Base-by-base conservation (phyloP, 1,140 invertebrate species). In the Drosophila varians region DNA sequence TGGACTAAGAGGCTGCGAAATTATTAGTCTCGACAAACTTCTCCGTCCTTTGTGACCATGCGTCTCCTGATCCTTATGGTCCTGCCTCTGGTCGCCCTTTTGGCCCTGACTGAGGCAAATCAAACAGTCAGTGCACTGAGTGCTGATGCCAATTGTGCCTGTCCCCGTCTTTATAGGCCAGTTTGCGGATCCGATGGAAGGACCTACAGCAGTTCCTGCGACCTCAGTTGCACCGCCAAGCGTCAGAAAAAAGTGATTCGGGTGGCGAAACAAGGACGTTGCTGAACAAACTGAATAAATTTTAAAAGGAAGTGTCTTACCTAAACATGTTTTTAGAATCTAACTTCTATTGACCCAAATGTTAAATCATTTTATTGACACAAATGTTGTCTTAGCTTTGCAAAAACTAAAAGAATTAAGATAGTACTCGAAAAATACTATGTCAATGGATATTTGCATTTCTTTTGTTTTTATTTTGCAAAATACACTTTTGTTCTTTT, bases 121-220 rank as follows among this genome's bases (percentile, higher is more conserved):
- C 4, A 38, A 16, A 38, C n/a, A 5, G 36, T 12, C 36, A 16
- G n/a, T 38, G 7, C 36, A 1, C 14, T 38, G 5, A 38, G 5
- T 16, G 36, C 14, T 4, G 14, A 16, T 16, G 21, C 7, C 11
- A 14, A 46, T 2, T 90, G 89, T 26, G 45, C 61, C 6, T 90
- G 89, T 45, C 47, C 78, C 2, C 60, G 77, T 6, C 72, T 70
- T 48, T 71, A 70, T 12, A 45, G 65, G 1, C 73, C 56, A 1
- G 75, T 90, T 12, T 90, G 89, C 25, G 89, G 80, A 25, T 70
- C 70, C 8, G 78, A 90, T 43, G 40, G 18, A 18, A 6, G 7
- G 0, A 89, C 69, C 16, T 90, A 90, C 31, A n/a, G 45, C 25
- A 90, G 84, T 55, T n/a, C 19, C 14, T 90, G 89, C 45, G 58